Conservation (phyloP, 2,797 vertebrate genomes). For the Lycodopsis pacificus region DNA sequence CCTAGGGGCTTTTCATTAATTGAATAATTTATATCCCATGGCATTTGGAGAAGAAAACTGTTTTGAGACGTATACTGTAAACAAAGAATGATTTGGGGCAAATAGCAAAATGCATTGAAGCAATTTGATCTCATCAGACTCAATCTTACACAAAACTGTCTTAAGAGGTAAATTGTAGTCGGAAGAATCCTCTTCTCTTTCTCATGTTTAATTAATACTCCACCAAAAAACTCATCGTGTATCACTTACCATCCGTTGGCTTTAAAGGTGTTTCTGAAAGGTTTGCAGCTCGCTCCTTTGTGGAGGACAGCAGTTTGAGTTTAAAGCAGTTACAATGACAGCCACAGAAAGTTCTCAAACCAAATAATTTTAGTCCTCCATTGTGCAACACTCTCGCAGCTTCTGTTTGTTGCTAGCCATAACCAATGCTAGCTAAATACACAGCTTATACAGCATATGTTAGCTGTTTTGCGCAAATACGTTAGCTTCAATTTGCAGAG, state of each 20-base stretch:
- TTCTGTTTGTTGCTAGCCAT: neutral
- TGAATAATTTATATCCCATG: conserved; percentile 51
- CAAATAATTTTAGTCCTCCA: fast-evolving
- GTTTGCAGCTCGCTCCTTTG: neutral
- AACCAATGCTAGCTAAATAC: neutral
- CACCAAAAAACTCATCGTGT: neutral
- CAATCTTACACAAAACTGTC: neutral
- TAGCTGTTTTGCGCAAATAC: neutral
- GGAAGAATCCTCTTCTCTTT: neutral
- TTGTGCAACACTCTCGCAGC: neutral
- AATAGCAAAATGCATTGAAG: neutral
- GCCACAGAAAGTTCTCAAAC: neutral
- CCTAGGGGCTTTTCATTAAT: conserved; percentile 58
- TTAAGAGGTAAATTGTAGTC: neutral
- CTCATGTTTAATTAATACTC: neutral
- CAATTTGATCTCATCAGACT: neutral
- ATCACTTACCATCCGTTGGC: neutral
- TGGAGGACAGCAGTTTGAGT: neutral
- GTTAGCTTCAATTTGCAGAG: neutral
- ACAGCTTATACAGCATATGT: neutral
- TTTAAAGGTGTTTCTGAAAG: conserved; percentile 12
- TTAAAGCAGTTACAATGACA: neutral
- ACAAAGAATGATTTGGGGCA: conserved; percentile 24
- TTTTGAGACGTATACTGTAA: conserved; percentile 28
- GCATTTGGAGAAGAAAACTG: conserved; percentile 10